Base-by-base conservation (phyloP, 2,888 invertebrate species). In the Alentia gelatinosa region DNA sequence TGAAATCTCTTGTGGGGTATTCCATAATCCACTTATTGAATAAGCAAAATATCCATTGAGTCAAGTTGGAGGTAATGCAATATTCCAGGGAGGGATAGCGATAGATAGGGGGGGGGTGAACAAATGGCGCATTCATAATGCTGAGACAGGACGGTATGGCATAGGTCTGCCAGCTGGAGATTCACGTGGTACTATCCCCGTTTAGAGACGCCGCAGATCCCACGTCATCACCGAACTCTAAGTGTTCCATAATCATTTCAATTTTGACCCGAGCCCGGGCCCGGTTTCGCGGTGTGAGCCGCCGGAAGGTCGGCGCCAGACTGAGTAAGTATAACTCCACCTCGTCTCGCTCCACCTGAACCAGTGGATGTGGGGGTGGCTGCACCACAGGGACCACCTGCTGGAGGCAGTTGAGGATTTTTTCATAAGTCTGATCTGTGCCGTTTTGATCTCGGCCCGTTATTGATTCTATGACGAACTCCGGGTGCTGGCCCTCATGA, bases 191-290 rank as follows among this genome's bases (percentile, higher is more conserved):
- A n/a, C n/a, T n/a, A n/a, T n/a, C n/a, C n/a, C n/a, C n/a, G n/a
- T n/a, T n/a, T n/a, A n/a, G n/a, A n/a, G n/a, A n/a, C n/a, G n/a
- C n/a, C n/a, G n/a, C n/a, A n/a, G n/a, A n/a, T n/a, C n/a, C n/a
- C n/a, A n/a, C n/a, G n/a, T n/a, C n/a, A n/a, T 56, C 74, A 4
- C 79, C 79, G 23, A 79, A 79, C 79, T 79, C 79, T 19, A 79
- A 19, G 12, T 79, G 37, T 19, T 35, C 79, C 79, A 79, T 79
- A 1, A 79, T 35, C 37, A 39, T 79, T 35, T 79, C 79, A 4
- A 79, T 79, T 79, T 39, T 19, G 35, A 79, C 39, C 39, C 79
- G 35, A 5, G 79, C 79, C n/a, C 79, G 37, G 1, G 79, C 79
- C 37, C 39, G 12, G 39, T 79, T 79, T 1, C 79, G 79, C 37